phyloP scores from a whole-genome alignment of 2,113 vertebrate genomes.

The Aldabrachelys gigantea region DNA sequence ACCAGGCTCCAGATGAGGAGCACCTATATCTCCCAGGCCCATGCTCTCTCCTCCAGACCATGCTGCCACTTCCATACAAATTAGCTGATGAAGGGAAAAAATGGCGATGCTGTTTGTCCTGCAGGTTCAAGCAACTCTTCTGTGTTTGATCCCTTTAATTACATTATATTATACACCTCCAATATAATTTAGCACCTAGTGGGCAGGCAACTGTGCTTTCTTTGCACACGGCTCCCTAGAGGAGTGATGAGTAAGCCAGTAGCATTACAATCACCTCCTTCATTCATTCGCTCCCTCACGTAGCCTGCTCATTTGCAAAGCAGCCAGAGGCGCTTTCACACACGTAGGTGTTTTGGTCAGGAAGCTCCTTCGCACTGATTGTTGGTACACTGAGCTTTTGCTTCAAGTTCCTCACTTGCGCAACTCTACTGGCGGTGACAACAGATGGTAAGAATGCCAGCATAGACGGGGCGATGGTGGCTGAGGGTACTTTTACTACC shows the following conservation, averaged over 20 bases:
- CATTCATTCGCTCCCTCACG: neutral
- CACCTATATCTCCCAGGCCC: neutral
- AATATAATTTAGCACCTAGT: slow-evolving; percentile 50
- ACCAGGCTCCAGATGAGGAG: neutral
- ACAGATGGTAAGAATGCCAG: neutral
- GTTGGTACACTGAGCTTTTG: neutral
- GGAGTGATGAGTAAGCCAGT: neutral
- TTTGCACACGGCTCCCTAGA: slow-evolving; percentile 23
- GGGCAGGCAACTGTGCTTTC: slow-evolving; percentile 40
- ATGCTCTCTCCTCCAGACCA: neutral
- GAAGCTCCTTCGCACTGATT: neutral
- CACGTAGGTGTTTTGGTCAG: neutral
- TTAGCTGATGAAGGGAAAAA: slow-evolving; percentile 14
- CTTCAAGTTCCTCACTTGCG: neutral
- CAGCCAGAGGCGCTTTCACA: neutral
- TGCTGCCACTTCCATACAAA: neutral
- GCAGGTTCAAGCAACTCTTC: neutral
- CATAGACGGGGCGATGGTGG: neutral
- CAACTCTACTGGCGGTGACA: fast-evolving
- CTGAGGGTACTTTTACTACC: slow-evolving; percentile 50
- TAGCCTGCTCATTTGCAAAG: neutral
- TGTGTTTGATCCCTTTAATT: slow-evolving; percentile 39
- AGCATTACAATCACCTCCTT: neutral
- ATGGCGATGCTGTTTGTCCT: neutral
- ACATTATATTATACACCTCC: neutral